These are phyloP conservation scores for Eulimnadia texana DNA, from an alignment of 1,140 invertebrate genomes.

Conservation along the genomic window DNA sequence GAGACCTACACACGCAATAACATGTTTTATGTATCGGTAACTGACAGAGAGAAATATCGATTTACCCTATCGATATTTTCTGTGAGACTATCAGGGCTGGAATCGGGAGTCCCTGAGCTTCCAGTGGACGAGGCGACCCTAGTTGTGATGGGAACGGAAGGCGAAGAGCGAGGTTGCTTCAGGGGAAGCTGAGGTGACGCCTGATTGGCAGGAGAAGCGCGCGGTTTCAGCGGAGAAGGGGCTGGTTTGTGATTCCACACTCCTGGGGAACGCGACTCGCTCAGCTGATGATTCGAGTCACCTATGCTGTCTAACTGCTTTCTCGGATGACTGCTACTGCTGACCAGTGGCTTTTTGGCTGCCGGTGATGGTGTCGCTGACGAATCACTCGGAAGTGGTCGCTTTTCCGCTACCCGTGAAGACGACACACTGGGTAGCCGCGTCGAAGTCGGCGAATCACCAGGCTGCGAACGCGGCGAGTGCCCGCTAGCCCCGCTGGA, in stretches of 20 bases:
- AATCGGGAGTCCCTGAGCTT: constrained; percentile 21
- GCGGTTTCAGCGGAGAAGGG: constrained; percentile 19
- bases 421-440: too few relatives aligned
- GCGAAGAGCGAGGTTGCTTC: constrained; percentile 10
- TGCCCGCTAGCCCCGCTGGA: constrained; percentile 41
- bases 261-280: background rate
- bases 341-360: background rate
- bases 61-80: background rate
- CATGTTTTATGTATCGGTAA: constrained; percentile 1
- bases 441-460: constrained; percentile 11
- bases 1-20: background rate
- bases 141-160: constrained; percentile 5
- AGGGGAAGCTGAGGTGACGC: constrained; percentile 2
- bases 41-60: background rate
- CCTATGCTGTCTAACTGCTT: background rate
- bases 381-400: background rate
- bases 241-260: constrained; percentile 13
- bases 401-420: background rate
- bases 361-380: too few relatives aligned
- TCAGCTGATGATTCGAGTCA: background rate
- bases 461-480: constrained; percentile 35
- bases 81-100: constrained; percentile 23
- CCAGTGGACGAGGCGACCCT: constrained; percentile 18
- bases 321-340: background rate
- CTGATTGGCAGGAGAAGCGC: constrained; percentile 2